These are phyloP conservation scores for Stigmatopora nigra DNA, from an alignment of 2,113 vertebrate genomes.

Conservation along the genomic window DNA sequence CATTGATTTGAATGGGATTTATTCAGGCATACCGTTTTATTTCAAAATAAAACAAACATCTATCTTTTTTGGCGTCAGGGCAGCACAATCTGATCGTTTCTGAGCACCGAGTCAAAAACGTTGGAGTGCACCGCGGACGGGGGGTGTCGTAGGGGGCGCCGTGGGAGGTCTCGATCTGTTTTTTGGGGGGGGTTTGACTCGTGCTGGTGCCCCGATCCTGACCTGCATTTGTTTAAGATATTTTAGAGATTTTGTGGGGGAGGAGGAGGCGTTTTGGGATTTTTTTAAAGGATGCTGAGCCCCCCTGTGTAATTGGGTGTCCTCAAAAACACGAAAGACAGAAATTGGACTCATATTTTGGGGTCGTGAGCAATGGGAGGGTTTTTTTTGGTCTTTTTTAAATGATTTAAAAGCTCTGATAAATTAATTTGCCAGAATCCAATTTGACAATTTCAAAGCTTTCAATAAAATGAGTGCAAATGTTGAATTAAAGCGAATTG, in stretches of 20 bases:
- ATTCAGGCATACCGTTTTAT: background rate
- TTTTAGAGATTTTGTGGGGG: constrained; percentile 43
- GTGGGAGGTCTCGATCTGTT: constrained; percentile 36
- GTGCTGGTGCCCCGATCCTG: constrained; percentile 32
- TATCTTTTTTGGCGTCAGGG: constrained; percentile 5
- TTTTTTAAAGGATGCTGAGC: constrained; percentile 47
- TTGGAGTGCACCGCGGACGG: constrained; percentile 8
- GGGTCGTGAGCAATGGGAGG: no score
- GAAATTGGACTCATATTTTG: no score
- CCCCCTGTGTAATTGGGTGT: constrained; percentile 6
- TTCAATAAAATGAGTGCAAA: background rate
- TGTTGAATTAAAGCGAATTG: background rate
- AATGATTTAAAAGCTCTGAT: no score
- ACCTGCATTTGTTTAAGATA: constrained; percentile 56
- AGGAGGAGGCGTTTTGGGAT: constrained; percentile 42
- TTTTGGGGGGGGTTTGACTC: constrained; percentile 43
- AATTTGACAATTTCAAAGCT: background rate
- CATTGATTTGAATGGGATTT: constrained; percentile 1
- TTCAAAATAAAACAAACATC: background rate
- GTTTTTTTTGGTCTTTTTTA: no score
- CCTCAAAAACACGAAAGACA: no score
- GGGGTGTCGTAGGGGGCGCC: background rate
- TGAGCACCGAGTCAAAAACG: constrained; percentile 13
- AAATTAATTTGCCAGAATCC: background rate
- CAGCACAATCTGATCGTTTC: constrained; percentile 15